Evolutionary conservation across 1,140 invertebrate genomes (phyloP).

Genomic region (Neodiprion pinetum): DNA sequence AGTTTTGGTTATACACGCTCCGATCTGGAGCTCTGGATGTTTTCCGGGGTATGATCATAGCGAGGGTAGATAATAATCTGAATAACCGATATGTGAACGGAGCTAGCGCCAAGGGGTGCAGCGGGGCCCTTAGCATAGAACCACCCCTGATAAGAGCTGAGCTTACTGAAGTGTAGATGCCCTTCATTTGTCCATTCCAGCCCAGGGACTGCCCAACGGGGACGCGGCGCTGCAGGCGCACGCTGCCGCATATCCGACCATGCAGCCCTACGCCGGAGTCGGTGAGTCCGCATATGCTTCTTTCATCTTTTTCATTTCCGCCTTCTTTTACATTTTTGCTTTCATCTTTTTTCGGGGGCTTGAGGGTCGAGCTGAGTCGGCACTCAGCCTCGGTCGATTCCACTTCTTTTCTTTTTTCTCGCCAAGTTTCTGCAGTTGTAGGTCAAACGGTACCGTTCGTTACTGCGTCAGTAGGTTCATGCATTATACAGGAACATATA

Average conservation of each 20-base stretch:
- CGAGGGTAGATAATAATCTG: no score
- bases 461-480: no score
- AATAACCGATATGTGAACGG: no score
- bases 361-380: no score
- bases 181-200: slow-evolving; percentile 81
- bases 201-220: slow-evolving; percentile 87
- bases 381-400: no score
- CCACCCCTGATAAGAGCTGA: slow-evolving; percentile 58
- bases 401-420: no score
- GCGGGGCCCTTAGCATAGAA: slow-evolving; percentile 51
- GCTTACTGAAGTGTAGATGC: slow-evolving; percentile 69
- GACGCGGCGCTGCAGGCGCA: slow-evolving; percentile 84
- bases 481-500: no score
- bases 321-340: not conserved
- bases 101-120: slow-evolving; percentile 30
- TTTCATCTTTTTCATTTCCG: not conserved
- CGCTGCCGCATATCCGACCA: slow-evolving; percentile 81
- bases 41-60: no score
- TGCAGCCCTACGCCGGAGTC: slow-evolving; percentile 89
- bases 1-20: no score
- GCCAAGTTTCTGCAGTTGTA: no score
- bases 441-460: no score
- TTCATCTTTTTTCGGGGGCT: not conserved
- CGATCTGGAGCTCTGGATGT: no score
- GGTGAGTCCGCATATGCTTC: slow-evolving; percentile 70